phyloP scores from a whole-genome alignment of 2,888 invertebrate species.

The Syritta pipiens region DNA sequence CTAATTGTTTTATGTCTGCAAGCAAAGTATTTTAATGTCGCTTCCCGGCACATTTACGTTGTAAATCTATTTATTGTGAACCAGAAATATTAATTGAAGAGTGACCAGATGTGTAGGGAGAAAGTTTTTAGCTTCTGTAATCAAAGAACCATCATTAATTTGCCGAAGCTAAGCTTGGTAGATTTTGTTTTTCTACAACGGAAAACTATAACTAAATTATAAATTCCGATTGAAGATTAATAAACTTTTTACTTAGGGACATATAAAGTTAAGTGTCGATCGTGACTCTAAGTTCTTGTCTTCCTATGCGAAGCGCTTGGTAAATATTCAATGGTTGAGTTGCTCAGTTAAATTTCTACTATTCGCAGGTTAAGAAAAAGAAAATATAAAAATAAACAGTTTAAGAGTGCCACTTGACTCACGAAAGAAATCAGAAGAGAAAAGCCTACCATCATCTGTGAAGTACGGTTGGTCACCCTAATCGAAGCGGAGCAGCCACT shows the following conservation, averaged over 20 bases:
- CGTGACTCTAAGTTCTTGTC: neutral
- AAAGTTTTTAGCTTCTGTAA: neutral
- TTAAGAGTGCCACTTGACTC: slow-evolving; percentile 23
- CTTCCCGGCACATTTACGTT: neutral
- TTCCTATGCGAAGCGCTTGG: neutral
- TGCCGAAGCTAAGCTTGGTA: too few relatives aligned
- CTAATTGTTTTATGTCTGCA: slow-evolving; percentile 25
- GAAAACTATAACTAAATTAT: too few relatives aligned
- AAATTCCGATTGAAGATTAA: too few relatives aligned
- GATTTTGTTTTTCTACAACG: too few relatives aligned
- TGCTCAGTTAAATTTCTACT: too few relatives aligned
- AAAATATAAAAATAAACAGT: neutral
- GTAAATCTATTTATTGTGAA: slow-evolving; percentile 2
- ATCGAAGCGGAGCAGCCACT: slow-evolving; percentile 13
- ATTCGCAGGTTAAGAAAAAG: too few relatives aligned
- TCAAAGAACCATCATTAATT: too few relatives aligned
- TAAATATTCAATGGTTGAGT: too few relatives aligned
- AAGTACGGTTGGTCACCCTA: slow-evolving; percentile 40
- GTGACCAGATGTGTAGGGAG: slow-evolving; percentile 15
- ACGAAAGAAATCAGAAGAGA: too few relatives aligned
- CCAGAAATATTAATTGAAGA: slow-evolving; percentile 9
- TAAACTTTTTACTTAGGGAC: too few relatives aligned
- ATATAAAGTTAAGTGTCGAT: too few relatives aligned
- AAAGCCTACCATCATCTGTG: neutral
- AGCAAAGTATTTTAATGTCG: slow-evolving; percentile 16